Evolutionary conservation across 2,797 vertebrate species (phyloP).

Genomic region (Salmo trutta): DNA sequence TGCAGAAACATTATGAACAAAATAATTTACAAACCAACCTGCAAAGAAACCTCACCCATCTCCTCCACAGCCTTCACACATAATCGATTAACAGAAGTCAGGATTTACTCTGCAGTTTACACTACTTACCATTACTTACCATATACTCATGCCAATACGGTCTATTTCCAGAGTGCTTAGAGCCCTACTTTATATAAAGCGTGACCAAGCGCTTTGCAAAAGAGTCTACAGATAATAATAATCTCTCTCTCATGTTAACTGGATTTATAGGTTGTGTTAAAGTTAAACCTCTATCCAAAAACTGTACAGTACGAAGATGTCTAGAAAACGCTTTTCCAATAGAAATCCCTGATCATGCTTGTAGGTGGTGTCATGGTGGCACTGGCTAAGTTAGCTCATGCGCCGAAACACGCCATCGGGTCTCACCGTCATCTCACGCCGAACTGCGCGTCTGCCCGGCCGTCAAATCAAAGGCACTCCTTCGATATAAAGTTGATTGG

Average conservation of each 20-base stretch:
- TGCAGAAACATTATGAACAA: too few species aligned
- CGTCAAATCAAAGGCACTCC: too few species aligned
- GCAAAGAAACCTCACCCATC: neutral
- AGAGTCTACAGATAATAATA: conserved; percentile 23
- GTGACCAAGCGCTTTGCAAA: conserved; percentile 36
- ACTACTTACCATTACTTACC: neutral
- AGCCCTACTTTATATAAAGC: conserved; percentile 21
- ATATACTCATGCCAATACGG: neutral
- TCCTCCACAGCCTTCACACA: neutral
- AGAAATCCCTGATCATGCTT: too few species aligned
- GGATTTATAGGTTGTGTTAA: neutral
- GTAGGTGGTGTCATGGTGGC: too few species aligned
- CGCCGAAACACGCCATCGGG: too few species aligned
- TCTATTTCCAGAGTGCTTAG: conserved; percentile 5
- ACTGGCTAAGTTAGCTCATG: too few species aligned
- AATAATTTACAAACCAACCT: neutral
- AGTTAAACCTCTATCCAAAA: neutral
- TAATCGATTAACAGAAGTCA: neutral
- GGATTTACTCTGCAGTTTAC: neutral
- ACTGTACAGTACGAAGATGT: too few species aligned
- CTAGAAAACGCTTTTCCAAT: too few species aligned
- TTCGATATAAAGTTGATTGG: too few species aligned
- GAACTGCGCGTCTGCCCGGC: too few species aligned
- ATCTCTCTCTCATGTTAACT: conserved; percentile 13
- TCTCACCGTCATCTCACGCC: too few species aligned